These are phyloP conservation scores for Acestrorhynchus altus DNA, from an alignment of 2,797 vertebrate species.

Conservation along the genomic window DNA sequence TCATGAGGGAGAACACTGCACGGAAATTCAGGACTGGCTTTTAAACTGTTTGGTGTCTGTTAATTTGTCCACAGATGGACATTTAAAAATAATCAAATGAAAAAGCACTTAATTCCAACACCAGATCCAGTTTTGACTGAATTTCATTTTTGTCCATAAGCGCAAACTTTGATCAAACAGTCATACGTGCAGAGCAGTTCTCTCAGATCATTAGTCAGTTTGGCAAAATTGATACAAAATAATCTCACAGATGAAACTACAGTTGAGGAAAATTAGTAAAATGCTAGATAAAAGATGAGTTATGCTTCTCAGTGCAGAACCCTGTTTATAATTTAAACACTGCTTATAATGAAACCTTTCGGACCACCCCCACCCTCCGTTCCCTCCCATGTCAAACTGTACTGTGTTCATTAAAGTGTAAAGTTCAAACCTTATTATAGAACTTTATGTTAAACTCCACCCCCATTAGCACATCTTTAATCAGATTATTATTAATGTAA, in stretches of 20 bases:
- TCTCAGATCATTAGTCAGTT: not conserved
- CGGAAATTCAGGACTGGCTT: not conserved
- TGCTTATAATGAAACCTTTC: not conserved
- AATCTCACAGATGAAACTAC: not conserved
- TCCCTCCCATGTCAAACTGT: too few relatives aligned
- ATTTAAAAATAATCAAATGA: not conserved
- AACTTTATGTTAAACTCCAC: not conserved
- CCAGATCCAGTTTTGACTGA: not conserved
- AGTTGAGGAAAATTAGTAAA: not conserved
- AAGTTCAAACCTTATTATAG: not conserved
- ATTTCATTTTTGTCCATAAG: not conserved
- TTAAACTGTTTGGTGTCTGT: not conserved
- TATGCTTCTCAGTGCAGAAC: not conserved
- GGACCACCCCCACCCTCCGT: too few relatives aligned
- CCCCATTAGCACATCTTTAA: not conserved
- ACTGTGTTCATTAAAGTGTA: not conserved
- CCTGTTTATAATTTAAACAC: not conserved
- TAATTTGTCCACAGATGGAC: too few relatives aligned
- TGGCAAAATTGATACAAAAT: conserved; percentile 2
- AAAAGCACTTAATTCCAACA: not conserved
- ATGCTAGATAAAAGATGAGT: not conserved
- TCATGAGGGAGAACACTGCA: not conserved
- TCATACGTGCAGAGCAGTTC: not conserved
- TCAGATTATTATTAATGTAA: not conserved
- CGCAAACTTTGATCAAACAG: too few relatives aligned